Conservation (phyloP, 2,113 vertebrate genomes). For the Nyctibius bracteatus region DNA sequence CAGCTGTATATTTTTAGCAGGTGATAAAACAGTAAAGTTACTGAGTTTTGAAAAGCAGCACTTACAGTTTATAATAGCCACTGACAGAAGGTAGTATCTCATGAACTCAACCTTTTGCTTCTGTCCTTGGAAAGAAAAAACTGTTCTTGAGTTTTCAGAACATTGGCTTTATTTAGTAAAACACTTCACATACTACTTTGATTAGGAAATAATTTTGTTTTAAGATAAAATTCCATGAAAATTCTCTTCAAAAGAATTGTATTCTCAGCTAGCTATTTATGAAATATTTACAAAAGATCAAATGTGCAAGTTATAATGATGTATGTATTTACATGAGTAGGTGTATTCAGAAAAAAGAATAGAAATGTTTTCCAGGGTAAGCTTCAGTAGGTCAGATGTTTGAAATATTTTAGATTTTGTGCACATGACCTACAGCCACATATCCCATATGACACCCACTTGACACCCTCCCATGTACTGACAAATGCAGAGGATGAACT, state of each 20-base stretch:
- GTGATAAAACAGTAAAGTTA: not conserved
- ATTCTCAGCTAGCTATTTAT: not conserved
- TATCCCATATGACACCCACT: not conserved
- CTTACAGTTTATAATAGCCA: not conserved
- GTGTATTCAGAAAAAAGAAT: not conserved
- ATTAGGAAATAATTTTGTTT: not conserved
- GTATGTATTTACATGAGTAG: not conserved
- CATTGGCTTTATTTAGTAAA: not conserved
- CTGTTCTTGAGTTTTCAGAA: not conserved
- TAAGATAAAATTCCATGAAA: not conserved
- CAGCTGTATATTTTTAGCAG: not conserved
- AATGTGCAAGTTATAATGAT: not conserved
- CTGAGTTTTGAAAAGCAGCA: not conserved
- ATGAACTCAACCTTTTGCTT: not conserved
- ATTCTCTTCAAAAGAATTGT: not conserved
- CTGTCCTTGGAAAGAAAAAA: not conserved
- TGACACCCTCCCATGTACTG: not conserved
- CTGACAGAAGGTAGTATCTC: not conserved
- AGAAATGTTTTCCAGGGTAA: not conserved
- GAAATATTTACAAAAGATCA: not conserved
- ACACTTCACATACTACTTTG: not conserved
- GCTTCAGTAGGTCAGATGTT: not conserved
- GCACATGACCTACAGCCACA: not conserved
- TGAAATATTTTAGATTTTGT: not conserved
- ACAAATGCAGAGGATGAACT: not conserved